phyloP scores from a whole-genome alignment of 2,797 vertebrate species.

The Fistularia commersonii region DNA sequence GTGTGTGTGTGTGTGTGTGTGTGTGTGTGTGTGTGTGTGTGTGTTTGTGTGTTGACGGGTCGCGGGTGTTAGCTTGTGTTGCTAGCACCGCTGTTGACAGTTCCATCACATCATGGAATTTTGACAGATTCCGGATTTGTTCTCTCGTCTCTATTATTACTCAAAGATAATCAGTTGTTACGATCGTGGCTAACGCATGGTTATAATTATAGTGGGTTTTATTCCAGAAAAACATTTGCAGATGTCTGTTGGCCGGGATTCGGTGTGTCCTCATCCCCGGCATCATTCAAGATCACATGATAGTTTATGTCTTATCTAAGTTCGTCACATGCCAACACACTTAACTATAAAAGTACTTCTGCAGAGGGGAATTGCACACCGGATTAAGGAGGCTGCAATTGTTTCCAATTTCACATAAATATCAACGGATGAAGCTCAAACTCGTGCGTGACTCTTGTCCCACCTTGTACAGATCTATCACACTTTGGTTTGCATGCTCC shows the following conservation, averaged over 20 bases:
- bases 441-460: no score
- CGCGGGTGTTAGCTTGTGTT: conserved; percentile 43
- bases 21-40: not conserved
- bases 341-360: no score
- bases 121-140: conserved; percentile 11
- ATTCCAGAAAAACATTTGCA: not conserved
- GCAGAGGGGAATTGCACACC: no score
- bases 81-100: conserved; percentile 33
- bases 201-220: no score
- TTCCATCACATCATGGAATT: not conserved
- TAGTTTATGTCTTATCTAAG: not conserved
- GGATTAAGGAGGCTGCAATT: no score
- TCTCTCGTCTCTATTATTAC: no score
- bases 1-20: conserved; percentile 1
- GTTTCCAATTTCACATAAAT: no score
- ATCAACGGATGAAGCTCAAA: no score
- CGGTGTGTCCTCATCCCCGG: not conserved
- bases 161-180: no score
- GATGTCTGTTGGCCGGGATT: not conserved
- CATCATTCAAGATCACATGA: conserved; percentile 34
- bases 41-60: conserved; percentile 4
- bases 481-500: no score
- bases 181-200: no score
- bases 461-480: no score
- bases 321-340: conserved; percentile 20